phyloP scores from a whole-genome alignment of 2,888 invertebrate genomes.

The Xylota sylvarum region DNA sequence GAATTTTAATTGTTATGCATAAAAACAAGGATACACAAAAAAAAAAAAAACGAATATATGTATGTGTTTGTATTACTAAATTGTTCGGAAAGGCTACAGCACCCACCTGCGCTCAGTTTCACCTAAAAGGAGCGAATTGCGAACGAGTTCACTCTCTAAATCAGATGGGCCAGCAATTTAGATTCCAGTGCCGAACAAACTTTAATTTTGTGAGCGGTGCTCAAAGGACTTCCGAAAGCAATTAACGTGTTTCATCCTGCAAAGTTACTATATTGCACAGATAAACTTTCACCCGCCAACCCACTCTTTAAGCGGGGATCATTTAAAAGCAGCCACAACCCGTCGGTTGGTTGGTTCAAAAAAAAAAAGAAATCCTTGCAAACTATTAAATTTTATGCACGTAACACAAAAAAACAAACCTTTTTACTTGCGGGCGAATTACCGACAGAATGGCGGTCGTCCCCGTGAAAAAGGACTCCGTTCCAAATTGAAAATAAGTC shows the following conservation, averaged over 20 bases:
- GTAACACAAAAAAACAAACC: conserved; percentile 35
- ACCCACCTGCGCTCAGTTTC: neutral
- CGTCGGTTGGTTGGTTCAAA: neutral
- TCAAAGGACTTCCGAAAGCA: conserved; percentile 56
- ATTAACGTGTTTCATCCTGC: conserved; percentile 52
- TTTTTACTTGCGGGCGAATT: conserved; percentile 43
- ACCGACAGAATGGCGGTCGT: conserved; percentile 6
- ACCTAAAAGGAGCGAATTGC: conserved; percentile 3
- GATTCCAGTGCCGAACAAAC: conserved; percentile 38
- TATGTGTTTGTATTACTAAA: conserved; percentile 3
- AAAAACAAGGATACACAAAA: conserved; percentile 26
- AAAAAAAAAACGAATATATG: neutral
- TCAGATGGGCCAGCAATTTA: conserved; percentile 62
- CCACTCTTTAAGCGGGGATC: neutral
- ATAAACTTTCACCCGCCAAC: conserved; percentile 27
- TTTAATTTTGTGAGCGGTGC: conserved; percentile 37
- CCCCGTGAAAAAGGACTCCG: conserved; percentile 6
- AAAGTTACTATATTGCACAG: conserved; percentile 32
- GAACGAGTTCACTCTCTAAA: conserved; percentile 41
- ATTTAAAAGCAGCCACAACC: conserved; percentile 8
- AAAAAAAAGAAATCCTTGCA: conserved; percentile 17
- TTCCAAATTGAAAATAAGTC: conserved; percentile 59
- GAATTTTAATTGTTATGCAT: conserved; percentile 66
- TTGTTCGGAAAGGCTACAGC: conserved; percentile 1
- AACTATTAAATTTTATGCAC: conserved; percentile 63